These are phyloP conservation scores for Natrix natrix DNA, from an alignment of 2,797 vertebrate genomes.

Conservation along the genomic window DNA sequence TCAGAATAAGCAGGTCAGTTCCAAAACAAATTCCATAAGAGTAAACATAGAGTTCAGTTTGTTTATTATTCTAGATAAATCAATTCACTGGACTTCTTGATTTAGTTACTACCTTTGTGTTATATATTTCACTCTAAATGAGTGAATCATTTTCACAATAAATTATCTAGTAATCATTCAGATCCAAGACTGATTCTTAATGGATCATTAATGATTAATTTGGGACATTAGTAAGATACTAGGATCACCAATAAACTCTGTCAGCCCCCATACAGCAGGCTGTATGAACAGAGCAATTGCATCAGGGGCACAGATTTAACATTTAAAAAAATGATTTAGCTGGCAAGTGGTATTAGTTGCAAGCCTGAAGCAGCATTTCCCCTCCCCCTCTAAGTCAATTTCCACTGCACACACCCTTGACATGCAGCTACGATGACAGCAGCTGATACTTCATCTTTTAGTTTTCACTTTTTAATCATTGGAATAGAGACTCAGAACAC, in stretches of 20 bases:
- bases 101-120: not conserved
- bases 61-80: not conserved
- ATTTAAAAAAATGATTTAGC: not conserved
- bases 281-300: not conserved
- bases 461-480: not conserved
- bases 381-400: not conserved
- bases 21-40: not conserved
- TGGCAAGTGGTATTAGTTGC: not conserved
- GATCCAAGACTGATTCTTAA: slow-evolving; percentile 10
- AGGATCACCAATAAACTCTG: not conserved
- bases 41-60: not conserved
- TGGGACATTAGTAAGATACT: not conserved
- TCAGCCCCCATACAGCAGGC: not conserved
- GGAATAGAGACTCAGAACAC: not conserved
- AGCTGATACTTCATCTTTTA: not conserved
- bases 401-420: not conserved
- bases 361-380: not conserved
- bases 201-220: not conserved
- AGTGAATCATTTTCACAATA: not conserved
- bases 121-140: not conserved
- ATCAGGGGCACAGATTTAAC: not conserved
- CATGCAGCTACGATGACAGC: not conserved
- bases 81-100: not conserved
- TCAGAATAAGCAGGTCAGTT: not conserved
- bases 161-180: not conserved